These are phyloP conservation scores for Thalassarche chlororhynchos DNA, from an alignment of 2,113 vertebrate species.

Conservation along the genomic window DNA sequence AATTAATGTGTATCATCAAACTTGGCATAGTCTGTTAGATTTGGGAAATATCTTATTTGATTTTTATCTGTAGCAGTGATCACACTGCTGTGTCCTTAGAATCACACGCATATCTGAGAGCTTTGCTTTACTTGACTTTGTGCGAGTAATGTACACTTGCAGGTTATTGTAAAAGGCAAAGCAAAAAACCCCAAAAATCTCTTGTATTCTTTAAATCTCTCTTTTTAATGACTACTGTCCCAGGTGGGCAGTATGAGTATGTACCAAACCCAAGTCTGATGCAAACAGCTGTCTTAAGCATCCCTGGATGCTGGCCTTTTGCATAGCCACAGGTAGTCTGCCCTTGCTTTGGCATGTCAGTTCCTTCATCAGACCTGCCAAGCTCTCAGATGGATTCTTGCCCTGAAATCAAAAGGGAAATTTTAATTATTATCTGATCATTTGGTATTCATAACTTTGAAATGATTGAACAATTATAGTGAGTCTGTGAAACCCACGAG, in stretches of 20 bases:
- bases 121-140: neutral
- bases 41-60: neutral
- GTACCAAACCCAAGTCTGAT: neutral
- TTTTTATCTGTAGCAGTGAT: neutral
- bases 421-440: conserved; percentile 26
- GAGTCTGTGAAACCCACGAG: neutral
- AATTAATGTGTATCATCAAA: neutral
- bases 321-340: neutral
- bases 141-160: neutral
- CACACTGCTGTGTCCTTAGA: neutral
- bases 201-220: neutral
- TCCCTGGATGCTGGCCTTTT: neutral
- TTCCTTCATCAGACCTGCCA: neutral
- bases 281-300: neutral
- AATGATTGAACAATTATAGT: conserved; percentile 22
- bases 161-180: neutral
- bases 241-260: neutral
- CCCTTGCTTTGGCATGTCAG: neutral
- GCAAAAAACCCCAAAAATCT: neutral
- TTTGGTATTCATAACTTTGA: conserved; percentile 37
- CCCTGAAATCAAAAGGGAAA: conserved; percentile 5
- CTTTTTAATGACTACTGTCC: neutral
- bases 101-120: neutral
- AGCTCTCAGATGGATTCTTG: neutral
- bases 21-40: neutral